These are phyloP conservation scores for Oscheius sp. DNA, from an alignment of 2,888 invertebrate species.

Conservation along the genomic window DNA sequence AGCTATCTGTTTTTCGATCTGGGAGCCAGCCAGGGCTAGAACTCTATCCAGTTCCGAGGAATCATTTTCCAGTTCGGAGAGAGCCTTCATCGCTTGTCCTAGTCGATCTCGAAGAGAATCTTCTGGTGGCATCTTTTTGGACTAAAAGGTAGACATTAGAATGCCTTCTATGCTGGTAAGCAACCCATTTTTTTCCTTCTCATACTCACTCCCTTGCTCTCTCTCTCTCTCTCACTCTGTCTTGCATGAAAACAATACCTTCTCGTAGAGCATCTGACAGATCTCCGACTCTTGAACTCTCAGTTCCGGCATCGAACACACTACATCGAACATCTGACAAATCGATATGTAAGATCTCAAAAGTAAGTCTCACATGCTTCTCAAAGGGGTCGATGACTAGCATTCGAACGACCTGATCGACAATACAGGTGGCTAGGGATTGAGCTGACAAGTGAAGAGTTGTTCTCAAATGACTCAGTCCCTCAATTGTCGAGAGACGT, in stretches of 20 bases:
- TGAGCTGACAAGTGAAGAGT: conserved; percentile 45
- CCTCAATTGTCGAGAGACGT: conserved; percentile 61
- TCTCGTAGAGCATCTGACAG: conserved; percentile 41
- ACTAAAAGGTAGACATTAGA: conserved; percentile 1
- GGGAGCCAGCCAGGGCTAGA: conserved; percentile 47
- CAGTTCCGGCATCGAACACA: conserved; percentile 51
- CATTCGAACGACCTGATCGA: conserved; percentile 59
- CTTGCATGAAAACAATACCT: conserved; percentile 4
- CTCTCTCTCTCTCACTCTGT: too few species aligned
- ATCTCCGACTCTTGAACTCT: conserved; percentile 50
- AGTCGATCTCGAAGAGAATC: conserved; percentile 35
- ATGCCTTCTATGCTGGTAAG: too few species aligned
- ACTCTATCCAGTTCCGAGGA: conserved; percentile 49
- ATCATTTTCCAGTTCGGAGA: conserved; percentile 51
- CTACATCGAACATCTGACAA: conserved; percentile 54
- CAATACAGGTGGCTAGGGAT: conserved; percentile 54
- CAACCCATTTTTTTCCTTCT: too few species aligned
- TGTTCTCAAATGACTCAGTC: conserved; percentile 60
- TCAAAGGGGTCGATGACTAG: conserved; percentile 70
- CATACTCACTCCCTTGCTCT: too few species aligned
- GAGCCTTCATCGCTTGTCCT: conserved; percentile 40
- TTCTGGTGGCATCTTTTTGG: conserved; percentile 16
- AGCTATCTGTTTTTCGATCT: conserved; percentile 59
- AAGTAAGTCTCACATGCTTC: conserved; percentile 46
- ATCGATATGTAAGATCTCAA: background rate